Evolutionary conservation across 1,140 invertebrate species (phyloP).

Genomic region (Drosophila nigromelanica): DNA sequence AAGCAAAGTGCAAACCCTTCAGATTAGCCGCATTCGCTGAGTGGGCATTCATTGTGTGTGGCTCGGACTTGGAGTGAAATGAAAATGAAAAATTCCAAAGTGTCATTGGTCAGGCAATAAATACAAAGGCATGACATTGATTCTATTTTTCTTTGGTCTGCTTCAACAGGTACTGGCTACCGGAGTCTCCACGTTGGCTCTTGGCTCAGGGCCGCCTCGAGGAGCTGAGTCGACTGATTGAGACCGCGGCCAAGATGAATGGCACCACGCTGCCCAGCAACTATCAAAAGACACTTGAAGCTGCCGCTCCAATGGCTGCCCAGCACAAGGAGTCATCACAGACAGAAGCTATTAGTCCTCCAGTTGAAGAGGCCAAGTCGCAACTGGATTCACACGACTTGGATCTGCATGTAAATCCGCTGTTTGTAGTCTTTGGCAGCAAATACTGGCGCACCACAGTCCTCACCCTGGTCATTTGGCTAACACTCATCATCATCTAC

Average conservation of each 20-base stretch:
- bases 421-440: constrained; percentile 86
- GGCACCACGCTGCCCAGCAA: constrained; percentile 86
- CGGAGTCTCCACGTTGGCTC: constrained; percentile 94
- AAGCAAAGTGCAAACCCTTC: constrained; percentile 4
- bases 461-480: constrained; percentile 88
- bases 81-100: constrained; percentile 74
- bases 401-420: constrained; percentile 83
- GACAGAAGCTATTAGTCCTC: constrained; percentile 6
- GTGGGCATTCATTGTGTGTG: constrained; percentile 1
- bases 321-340: constrained; percentile 23
- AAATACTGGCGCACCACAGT: constrained; percentile 87
- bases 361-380: constrained; percentile 25
- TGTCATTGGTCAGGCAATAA: constrained; percentile 62
- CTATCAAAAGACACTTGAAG: constrained; percentile 86
- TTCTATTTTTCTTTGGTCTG: background rate
- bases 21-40: constrained; percentile 55
- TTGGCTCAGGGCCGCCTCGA: constrained; percentile 89
- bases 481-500: constrained; percentile 89
- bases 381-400: constrained; percentile 3
- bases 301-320: constrained; percentile 53
- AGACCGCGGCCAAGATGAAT: constrained; percentile 88
- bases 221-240: constrained; percentile 88
- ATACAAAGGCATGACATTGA: constrained; percentile 49
- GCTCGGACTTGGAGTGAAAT: constrained; percentile 51
- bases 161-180: constrained; percentile 88